Evolutionary conservation across 1,140 invertebrate species (phyloP).

Genomic region (Lysiphlebus fabarum): DNA sequence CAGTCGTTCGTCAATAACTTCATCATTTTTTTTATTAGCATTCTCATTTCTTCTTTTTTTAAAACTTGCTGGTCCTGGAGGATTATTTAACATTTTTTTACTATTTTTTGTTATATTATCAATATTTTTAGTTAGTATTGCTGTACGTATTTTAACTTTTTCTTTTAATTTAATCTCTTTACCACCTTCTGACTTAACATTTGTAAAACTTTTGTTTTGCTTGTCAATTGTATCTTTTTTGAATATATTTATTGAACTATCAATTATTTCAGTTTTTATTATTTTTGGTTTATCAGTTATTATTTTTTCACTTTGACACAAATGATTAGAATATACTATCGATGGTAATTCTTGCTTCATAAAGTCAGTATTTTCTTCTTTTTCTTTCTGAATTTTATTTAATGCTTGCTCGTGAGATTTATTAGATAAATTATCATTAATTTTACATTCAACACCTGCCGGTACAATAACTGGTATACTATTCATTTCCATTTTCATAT

Average conservation of each 20-base stretch:
- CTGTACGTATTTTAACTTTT: slow-evolving; percentile 27
- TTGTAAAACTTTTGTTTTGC: slow-evolving; percentile 31
- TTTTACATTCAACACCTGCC: too few relatives aligned
- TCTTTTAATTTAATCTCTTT: slow-evolving; percentile 43
- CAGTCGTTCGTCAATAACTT: neutral
- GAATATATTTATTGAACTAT: neutral
- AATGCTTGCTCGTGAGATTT: too few relatives aligned
- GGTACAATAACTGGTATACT: too few relatives aligned
- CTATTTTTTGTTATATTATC: neutral
- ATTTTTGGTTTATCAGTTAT: slow-evolving; percentile 16
- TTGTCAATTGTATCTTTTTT: neutral
- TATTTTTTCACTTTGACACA: slow-evolving; percentile 20
- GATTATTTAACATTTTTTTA: slow-evolving; percentile 1
- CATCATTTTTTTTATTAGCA: neutral
- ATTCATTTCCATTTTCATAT: too few relatives aligned
- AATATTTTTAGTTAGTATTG: neutral
- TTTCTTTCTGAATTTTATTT: too few relatives aligned
- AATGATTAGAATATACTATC: too few relatives aligned
- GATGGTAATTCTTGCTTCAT: too few relatives aligned
- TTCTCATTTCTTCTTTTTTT: neutral
- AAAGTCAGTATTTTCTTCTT: too few relatives aligned
- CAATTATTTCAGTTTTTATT: neutral
- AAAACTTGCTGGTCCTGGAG: neutral
- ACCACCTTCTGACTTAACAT: slow-evolving; percentile 42
- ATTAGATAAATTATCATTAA: too few relatives aligned